Evolutionary conservation across 2,888 invertebrate genomes (phyloP), one percentile per base, ranked within the genome.

Genomic region (Steromphala cineraria): DNA sequence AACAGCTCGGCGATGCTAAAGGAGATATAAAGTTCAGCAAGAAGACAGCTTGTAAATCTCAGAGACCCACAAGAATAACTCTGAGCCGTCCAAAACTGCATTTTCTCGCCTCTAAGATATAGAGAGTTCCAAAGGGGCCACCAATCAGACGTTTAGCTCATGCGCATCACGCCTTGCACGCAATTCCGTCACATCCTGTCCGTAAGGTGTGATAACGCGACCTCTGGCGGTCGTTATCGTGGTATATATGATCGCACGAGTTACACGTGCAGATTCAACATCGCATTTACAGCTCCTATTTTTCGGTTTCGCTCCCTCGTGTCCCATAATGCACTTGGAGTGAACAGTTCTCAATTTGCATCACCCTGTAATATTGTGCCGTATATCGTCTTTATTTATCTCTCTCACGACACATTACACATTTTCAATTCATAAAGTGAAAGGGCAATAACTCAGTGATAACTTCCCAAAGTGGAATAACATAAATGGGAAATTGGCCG

Each of bases 101-200:
- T 36, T 36, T 71, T 71, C 71, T 31, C 31, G 36, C 71, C 71
- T 71, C 71, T 24, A 31, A n/a, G 71, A 71, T 36, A 71, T 71
- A 40, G 71, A 71, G 71, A 71, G 71, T 36, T 36, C 28, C 71
- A 36, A 31, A 36, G 71, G 71, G 36, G 36, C 71, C 28, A 36
- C 71, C 71, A 71, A 71, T 71, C 71, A 71, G 36, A 71, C 71
- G 19, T 31, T 19, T 71, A 71, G 71, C 71, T 71, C 71, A 15
- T 71, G 40, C 71, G 36, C 71, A 31, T 71, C 71, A 19, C 71
- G 40, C 31, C 40, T 31, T 40, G 71, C 71, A 71, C 71, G 71
- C 71, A 71, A 71, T 71, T 36, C 71, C 71, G 71, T 71, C 71
- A 71, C 71, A 71, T 71, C 71, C 31, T 40, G 71, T 71, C 71